phyloP scores from a whole-genome alignment of 1,140 invertebrate species.

The Drosophila auraria region DNA sequence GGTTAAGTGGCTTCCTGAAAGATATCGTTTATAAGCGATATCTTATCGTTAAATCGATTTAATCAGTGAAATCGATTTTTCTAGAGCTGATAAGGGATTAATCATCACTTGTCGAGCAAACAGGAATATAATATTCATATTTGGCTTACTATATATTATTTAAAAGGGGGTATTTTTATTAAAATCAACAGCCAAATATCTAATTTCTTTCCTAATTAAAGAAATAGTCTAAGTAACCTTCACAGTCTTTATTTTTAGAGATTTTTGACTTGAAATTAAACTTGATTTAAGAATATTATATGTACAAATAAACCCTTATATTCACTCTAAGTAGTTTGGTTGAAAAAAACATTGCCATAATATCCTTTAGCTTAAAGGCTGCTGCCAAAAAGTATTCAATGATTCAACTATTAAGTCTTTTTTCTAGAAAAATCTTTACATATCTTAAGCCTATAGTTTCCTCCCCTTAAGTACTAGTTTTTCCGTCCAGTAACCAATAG shows the following conservation, averaged over 20 bases:
- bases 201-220: not conserved
- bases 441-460: not conserved
- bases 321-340: no score
- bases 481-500: not conserved
- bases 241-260: not conserved
- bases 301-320: not conserved
- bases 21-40: not conserved
- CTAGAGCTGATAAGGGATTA: not conserved
- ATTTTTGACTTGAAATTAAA: not conserved
- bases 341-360: no score
- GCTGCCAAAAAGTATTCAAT: no score
- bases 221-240: not conserved
- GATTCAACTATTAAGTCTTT: no score
- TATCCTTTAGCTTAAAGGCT: no score
- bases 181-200: not conserved
- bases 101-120: not conserved
- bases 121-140: not conserved
- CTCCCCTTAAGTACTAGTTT: not conserved
- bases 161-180: no score
- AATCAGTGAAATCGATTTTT: not conserved
- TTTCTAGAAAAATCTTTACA: no score
- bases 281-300: not conserved
- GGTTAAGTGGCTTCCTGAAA: slow-evolving; percentile 41
- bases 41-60: not conserved
- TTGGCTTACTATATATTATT: not conserved